These are phyloP conservation scores for Pseudomugil gertrudae DNA, from an alignment of 2,797 vertebrate species.

Conservation along the genomic window DNA sequence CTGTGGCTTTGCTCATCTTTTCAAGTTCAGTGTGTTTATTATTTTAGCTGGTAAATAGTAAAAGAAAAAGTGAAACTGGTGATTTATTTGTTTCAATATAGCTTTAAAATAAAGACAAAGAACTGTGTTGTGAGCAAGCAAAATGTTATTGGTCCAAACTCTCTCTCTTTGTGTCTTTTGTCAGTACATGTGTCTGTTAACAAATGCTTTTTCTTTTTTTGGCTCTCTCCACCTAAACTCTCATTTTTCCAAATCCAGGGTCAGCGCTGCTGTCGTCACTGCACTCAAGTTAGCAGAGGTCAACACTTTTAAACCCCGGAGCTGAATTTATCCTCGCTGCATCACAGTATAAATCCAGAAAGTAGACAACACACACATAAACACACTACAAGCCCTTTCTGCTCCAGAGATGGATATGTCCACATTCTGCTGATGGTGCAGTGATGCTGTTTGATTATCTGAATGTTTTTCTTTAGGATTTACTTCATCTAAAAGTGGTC, in stretches of 20 bases:
- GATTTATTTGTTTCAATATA: neutral
- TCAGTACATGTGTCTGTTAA: constrained; percentile 10
- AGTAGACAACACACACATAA: constrained; percentile 14
- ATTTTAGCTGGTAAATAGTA: neutral
- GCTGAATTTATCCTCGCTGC: constrained; percentile 39
- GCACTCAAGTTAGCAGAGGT: constrained; percentile 38
- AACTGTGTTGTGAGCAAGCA: constrained; percentile 1
- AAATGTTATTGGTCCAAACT: constrained; percentile 1
- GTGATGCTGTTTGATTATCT: constrained; percentile 3
- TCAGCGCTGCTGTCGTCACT: constrained; percentile 28
- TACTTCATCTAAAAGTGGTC: too few species aligned
- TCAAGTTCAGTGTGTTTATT: neutral
- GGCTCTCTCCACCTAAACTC: constrained; percentile 6
- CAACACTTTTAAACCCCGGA: constrained; percentile 41
- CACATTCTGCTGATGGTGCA: neutral
- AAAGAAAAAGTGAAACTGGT: neutral
- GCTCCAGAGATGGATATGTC: constrained; percentile 11
- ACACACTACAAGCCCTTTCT: constrained; percentile 12
- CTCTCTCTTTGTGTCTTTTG: constrained; percentile 8
- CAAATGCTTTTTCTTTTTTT: constrained; percentile 30
- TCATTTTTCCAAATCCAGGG: constrained; percentile 45
- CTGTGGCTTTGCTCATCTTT: neutral
- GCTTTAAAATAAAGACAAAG: neutral
- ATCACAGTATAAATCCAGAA: constrained; percentile 27
- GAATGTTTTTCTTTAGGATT: neutral